A percentile compares a stretch with the other conserved stretches of the same genome.
These are phyloP conservation scores for Glaucomys volans DNA, from an alignment of 2,113 vertebrate species.

Conservation along the genomic window DNA sequence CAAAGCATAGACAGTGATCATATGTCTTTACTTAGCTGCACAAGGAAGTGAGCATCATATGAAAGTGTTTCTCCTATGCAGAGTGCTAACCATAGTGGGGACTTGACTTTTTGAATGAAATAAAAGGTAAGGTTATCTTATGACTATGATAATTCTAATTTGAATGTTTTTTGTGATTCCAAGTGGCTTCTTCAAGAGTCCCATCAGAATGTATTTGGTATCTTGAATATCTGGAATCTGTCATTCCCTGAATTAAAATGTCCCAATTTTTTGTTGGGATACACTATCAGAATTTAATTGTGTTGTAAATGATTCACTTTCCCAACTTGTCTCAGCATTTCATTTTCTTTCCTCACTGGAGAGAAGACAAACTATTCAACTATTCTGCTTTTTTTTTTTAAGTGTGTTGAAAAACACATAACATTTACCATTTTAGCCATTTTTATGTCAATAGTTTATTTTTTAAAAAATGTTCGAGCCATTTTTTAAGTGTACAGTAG, in stretches of 20 bases:
- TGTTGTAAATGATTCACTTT: not conserved
- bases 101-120: conserved; percentile 13
- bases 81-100: not conserved
- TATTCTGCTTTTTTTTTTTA: not conserved
- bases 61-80: not conserved
- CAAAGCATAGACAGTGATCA: not conserved
- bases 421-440: too few relatives aligned
- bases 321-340: not conserved
- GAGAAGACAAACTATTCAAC: not conserved
- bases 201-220: not conserved
- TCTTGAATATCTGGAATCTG: not conserved
- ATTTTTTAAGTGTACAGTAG: not conserved
- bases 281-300: not conserved
- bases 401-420: not conserved
- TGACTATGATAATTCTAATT: not conserved
- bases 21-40: not conserved
- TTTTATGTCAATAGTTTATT: not conserved
- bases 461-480: not conserved
- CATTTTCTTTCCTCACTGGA: not conserved
- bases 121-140: not conserved
- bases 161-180: not conserved
- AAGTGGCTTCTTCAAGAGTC: not conserved
- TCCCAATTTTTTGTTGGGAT: not conserved
- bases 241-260: not conserved
- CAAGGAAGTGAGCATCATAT: not conserved